phyloP scores from a whole-genome alignment of 2,113 vertebrate genomes.

The Excalfactoria chinensis region DNA sequence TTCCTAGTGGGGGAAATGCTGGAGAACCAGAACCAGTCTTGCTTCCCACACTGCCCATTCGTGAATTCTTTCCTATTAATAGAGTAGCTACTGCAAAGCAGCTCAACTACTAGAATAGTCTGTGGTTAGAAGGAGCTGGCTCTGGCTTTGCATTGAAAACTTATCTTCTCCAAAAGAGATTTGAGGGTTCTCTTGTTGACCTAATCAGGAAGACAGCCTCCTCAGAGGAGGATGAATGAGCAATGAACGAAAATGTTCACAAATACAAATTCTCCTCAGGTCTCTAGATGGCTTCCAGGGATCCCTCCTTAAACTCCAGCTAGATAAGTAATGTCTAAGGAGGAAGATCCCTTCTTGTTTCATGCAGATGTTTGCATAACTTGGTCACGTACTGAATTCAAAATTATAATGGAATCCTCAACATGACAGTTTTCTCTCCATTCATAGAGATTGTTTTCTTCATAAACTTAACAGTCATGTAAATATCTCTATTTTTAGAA shows the following conservation, averaged over 20 bases:
- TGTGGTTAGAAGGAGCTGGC: neutral
- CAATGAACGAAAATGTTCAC: neutral
- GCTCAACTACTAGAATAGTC: neutral
- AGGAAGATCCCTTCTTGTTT: neutral
- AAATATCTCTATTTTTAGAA: neutral
- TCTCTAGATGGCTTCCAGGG: neutral
- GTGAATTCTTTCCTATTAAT: slow-evolving; percentile 47
- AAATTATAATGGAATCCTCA: neutral
- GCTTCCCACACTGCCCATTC: slow-evolving; percentile 14
- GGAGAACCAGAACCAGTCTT: slow-evolving; percentile 25
- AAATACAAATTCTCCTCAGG: neutral
- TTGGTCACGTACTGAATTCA: neutral
- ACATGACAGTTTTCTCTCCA: neutral
- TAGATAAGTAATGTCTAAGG: neutral
- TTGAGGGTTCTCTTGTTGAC: neutral
- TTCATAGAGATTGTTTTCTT: neutral
- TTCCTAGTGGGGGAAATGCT: neutral
- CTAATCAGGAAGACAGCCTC: neutral
- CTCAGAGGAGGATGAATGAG: neutral
- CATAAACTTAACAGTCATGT: neutral
- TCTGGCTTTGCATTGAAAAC: neutral
- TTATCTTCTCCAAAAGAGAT: neutral
- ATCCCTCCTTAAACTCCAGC: neutral
- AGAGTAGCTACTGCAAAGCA: slow-evolving; percentile 2
- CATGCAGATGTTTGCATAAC: neutral